phyloP scores from a whole-genome alignment of 2,888 invertebrate genomes.

The Priocnemis perturbator region DNA sequence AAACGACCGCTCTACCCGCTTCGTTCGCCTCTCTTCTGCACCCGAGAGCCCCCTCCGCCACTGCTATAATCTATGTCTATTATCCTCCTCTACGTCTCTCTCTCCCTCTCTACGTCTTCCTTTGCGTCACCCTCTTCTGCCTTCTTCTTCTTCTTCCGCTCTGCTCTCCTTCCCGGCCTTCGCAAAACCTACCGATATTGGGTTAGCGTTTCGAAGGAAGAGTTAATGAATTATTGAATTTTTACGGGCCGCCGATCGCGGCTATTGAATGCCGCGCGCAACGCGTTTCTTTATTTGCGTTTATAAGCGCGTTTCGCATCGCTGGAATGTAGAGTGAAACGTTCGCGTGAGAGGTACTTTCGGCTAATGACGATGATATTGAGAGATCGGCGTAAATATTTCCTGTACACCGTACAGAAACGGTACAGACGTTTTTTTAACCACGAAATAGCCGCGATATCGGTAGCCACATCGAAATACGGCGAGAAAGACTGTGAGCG shows the following conservation, averaged over 20 bases:
- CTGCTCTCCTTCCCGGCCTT: slow-evolving; percentile 3
- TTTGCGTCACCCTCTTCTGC: slow-evolving; percentile 20
- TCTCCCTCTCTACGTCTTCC: slow-evolving; percentile 31
- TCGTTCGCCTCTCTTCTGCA: slow-evolving; percentile 48
- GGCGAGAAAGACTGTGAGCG: slow-evolving; percentile 30
- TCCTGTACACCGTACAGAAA: slow-evolving; percentile 1
- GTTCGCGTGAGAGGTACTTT: too few species aligned
- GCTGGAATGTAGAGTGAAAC: too few species aligned
- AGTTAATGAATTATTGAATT: slow-evolving; percentile 12
- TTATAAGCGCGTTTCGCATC: too few species aligned
- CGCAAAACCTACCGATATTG: slow-evolving; percentile 18
- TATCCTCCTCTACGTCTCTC: slow-evolving; percentile 49
- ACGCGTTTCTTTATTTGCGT: too few species aligned
- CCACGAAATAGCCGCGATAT: slow-evolving; percentile 38
- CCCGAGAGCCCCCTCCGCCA: slow-evolving; percentile 43
- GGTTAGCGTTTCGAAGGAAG: slow-evolving; percentile 18
- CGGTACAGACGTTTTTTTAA: slow-evolving; percentile 29
- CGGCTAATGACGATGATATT: too few species aligned
- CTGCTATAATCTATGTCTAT: slow-evolving; percentile 59
- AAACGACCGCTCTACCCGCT: slow-evolving; percentile 72
- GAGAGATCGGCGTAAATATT: slow-evolving; percentile 6
- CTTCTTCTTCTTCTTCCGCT: slow-evolving; percentile 15
- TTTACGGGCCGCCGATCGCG: too few species aligned
- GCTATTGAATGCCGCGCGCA: too few species aligned
- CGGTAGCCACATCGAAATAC: slow-evolving; percentile 43